A percentile compares a stretch with the other conserved stretches of the same genome.
phyloP scores from a whole-genome alignment of 2,113 vertebrate species.

The Gymnogyps californianus region DNA sequence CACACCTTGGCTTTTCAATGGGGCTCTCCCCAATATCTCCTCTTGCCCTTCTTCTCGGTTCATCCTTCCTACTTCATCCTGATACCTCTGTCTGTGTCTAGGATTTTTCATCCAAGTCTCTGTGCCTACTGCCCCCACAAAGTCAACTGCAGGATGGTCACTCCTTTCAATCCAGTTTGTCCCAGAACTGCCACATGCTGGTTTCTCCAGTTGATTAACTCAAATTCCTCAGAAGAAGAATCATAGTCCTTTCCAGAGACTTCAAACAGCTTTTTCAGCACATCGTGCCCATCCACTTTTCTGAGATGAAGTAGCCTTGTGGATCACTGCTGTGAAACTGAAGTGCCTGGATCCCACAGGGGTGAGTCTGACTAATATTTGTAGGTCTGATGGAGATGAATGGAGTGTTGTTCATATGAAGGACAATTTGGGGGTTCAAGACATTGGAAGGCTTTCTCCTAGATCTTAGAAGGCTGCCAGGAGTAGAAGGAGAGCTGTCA shows the following conservation, averaged over 20 bases:
- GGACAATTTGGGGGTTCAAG: not conserved
- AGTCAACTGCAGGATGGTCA: not conserved
- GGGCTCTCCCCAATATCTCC: not conserved
- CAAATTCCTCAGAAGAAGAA: not conserved
- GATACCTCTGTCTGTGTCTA: not conserved
- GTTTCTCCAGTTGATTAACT: not conserved
- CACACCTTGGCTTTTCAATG: not conserved
- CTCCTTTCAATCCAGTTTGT: not conserved
- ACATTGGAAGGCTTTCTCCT: not conserved
- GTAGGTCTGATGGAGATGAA: not conserved
- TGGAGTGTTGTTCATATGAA: not conserved
- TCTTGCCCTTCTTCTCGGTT: not conserved
- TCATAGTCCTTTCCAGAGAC: not conserved
- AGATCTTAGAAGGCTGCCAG: not conserved
- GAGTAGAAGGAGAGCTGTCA: not conserved
- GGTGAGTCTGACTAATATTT: not conserved
- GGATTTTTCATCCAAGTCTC: not conserved
- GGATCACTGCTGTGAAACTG: not conserved
- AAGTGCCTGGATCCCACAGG: not conserved
- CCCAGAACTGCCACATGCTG: not conserved
- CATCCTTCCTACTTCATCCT: not conserved
- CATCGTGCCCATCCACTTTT: not conserved
- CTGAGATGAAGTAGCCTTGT: not conserved
- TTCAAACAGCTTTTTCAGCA: not conserved
- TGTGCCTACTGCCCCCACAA: not conserved